These are phyloP conservation scores for Harpagifer antarcticus DNA, from an alignment of 2,797 vertebrate species.

Conservation along the genomic window DNA sequence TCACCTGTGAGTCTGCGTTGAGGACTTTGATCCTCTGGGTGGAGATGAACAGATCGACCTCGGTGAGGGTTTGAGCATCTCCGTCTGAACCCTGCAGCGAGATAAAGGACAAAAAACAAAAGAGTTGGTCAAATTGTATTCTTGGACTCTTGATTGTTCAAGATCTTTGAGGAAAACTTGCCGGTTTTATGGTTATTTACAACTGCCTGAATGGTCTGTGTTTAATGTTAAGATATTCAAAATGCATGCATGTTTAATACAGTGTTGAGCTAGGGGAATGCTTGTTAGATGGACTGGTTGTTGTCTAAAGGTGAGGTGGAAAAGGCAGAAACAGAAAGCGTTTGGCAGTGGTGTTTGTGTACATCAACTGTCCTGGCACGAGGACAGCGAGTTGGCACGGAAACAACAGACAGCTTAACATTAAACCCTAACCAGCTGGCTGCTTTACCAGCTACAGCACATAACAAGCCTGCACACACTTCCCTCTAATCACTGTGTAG, in stretches of 20 bases:
- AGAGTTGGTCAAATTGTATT: conserved; percentile 17
- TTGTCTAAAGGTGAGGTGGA: conserved; percentile 56
- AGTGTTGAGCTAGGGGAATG: conserved; percentile 24
- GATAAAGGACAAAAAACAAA: conserved; percentile 46
- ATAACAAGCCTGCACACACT: conserved; percentile 58
- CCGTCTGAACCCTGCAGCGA: conserved; percentile 91
- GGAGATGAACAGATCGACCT: conserved; percentile 99
- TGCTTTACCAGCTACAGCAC: conserved; percentile 51
- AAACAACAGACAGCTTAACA: conserved; percentile 63
- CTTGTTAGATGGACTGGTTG: conserved; percentile 48
- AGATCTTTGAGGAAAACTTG: conserved; percentile 11
- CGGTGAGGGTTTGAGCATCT: conserved; percentile 93
- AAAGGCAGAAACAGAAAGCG: conserved; percentile 46
- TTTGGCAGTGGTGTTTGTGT: conserved; percentile 53
- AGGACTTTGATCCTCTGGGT: conserved; percentile 99
- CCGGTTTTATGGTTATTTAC: conserved; percentile 3
- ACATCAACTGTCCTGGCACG: conserved; percentile 59
- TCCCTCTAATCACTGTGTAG: conserved; percentile 50
- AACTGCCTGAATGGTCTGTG: conserved; percentile 26
- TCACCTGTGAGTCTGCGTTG: conserved; percentile 97
- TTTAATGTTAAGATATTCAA: conserved; percentile 35
- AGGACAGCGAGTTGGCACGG: conserved; percentile 49
- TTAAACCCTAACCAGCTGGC: conserved; percentile 73
- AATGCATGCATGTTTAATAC: conserved; percentile 52
- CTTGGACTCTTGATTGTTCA: neutral